phyloP scores from a whole-genome alignment of 1,140 invertebrate genomes.

The Ctenoplectra terminalis region DNA sequence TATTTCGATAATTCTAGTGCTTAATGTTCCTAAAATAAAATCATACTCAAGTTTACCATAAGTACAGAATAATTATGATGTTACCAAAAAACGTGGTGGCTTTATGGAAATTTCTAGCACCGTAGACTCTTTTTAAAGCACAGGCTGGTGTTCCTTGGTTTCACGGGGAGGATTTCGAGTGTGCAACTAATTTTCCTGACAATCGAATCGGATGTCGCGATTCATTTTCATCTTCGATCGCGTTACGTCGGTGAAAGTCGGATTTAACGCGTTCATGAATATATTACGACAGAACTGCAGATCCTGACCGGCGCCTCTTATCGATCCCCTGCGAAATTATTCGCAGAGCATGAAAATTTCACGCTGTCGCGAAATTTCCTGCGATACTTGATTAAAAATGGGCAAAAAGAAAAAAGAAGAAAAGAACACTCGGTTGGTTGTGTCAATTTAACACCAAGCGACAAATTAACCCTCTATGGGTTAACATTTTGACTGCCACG shows the following conservation, averaged over 20 bases:
- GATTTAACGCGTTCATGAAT: constrained; percentile 6
- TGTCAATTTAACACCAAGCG: too few species aligned
- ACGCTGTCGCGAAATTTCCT: not conserved
- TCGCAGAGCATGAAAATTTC: not conserved
- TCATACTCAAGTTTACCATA: too few species aligned
- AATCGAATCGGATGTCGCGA: not conserved
- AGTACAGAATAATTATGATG: too few species aligned
- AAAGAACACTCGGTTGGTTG: too few species aligned
- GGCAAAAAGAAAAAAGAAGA: too few species aligned
- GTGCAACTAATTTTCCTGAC: constrained; percentile 1
- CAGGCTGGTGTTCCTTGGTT: not conserved
- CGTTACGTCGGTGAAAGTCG: not conserved
- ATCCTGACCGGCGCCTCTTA: not conserved
- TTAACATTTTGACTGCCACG: too few species aligned
- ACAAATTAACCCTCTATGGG: too few species aligned
- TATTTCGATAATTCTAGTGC: too few species aligned
- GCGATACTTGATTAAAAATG: too few species aligned
- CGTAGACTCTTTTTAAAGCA: not conserved
- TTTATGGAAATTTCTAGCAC: not conserved
- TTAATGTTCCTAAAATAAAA: too few species aligned
- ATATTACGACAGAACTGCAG: not conserved
- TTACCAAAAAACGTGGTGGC: too few species aligned
- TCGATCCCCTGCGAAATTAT: not conserved
- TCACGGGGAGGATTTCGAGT: too few species aligned
- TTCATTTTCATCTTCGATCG: constrained; percentile 33